Evolutionary conservation across 1,140 invertebrate species (phyloP), one percentile per base, ranked within the genome.

Genomic region (Drosophila willistoni): DNA sequence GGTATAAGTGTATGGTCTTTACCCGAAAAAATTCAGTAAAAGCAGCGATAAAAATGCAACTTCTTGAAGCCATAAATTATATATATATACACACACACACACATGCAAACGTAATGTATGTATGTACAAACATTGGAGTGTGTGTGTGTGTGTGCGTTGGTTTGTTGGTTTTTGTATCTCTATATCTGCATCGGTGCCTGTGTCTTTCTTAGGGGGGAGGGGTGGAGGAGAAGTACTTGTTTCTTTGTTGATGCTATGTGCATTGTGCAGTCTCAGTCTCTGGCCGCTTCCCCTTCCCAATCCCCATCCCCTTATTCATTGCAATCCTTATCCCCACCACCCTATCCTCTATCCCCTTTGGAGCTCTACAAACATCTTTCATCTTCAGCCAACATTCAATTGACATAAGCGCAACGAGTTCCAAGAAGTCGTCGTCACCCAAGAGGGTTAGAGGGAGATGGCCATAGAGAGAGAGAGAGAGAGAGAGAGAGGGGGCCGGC

Each of bases 401-500:
- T 78, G 68, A 74, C 64, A 62, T 62, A 62, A 62, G 60, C 60
- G 34, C 73, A 65, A 77, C 73, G 81, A 64, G 63, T 86, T 86
- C 82, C 79, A 67, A 86, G 82, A 86, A 86, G 79, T 71, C 68
- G 72, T 86, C 69, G 73, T 56, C 65, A 55, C 54, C 51, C 56
- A 59, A 22, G 17, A 22, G 17, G 19, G 44, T 5, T 51, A 51
- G 17, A 22, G 17, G 44, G 44, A 51, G 44, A 51, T 22, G 9
- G 44, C 17, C 3, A 19, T 10, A 25, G 6, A 19, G 2, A 47
- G 44, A 47, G 44, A 19, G 0, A 9, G 17, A 19, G 19, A 51
- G 17, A 51, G 10, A 47, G 14, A 7, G 14, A 7, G 2, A 47
- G 5, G 29, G 2, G 29, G 6, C 0, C 0, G 29, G 5, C 6